These are phyloP conservation scores for Tapirus terrestris DNA, from an alignment of 2,113 vertebrate species.

Conservation along the genomic window DNA sequence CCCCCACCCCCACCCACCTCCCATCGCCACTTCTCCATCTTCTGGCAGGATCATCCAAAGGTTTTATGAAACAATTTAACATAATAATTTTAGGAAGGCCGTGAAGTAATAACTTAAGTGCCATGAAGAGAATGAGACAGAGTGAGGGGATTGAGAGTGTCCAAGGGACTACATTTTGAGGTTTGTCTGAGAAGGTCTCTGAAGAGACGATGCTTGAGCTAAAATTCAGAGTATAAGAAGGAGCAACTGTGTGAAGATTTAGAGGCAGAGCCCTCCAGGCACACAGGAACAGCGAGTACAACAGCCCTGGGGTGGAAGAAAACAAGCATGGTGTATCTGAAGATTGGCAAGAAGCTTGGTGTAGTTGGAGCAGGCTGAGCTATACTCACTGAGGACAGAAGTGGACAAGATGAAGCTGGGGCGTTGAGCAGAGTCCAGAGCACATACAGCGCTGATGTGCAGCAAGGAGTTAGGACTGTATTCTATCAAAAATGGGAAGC, in stretches of 20 bases:
- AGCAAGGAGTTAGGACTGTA: too few species aligned
- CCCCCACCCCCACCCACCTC: fast-evolving
- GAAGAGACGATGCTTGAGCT: not conserved
- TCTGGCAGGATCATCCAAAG: not conserved
- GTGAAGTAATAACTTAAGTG: not conserved
- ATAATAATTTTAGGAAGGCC: not conserved
- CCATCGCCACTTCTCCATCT: not conserved
- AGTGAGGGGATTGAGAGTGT: too few species aligned
- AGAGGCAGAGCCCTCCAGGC: not conserved
- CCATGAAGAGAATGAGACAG: not conserved
- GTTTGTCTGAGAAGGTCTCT: not conserved
- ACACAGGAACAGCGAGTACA: too few species aligned
- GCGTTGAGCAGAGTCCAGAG: not conserved
- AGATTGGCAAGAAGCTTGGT: not conserved
- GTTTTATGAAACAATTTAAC: not conserved
- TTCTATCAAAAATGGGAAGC: not conserved
- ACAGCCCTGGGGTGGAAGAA: not conserved
- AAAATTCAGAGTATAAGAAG: not conserved
- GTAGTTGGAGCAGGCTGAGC: not conserved
- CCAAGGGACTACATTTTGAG: too few species aligned
- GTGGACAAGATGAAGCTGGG: too few species aligned
- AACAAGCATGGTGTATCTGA: not conserved
- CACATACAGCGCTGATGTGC: fast-evolving
- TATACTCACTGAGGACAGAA: too few species aligned
- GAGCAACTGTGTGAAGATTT: not conserved